Base-by-base conservation (phyloP, 2,888 invertebrate species). In the Ochlodes sylvanus region DNA sequence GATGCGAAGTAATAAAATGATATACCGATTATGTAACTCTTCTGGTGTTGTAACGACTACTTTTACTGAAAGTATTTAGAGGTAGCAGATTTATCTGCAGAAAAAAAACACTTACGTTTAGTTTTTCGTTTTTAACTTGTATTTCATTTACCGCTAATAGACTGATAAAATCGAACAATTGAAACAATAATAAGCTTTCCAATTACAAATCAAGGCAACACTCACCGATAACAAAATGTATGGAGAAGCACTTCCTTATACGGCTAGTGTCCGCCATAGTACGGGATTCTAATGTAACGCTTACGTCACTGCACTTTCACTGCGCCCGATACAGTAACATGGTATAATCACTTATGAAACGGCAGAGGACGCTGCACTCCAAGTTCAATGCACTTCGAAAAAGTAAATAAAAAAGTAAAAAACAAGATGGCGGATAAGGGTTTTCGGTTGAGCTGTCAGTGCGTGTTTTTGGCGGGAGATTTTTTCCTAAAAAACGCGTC, bases 301-400 rank as follows among this genome's bases (percentile, higher is more conserved):
- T 91, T 92, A 88, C 92, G 92, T 91, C 90, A 92, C 86, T 76
- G 67, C 90, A 92, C 92, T 92, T 92, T 92, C 92, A 92, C 92
- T 90, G 79, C 79, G 83, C 79, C 78, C 77, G 82, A 66, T 82
- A 82, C 82, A 81, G 83, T 83, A 86, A 86, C 88, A 89, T 86
- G 85, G 86, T 83, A 79, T 79, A 79, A 85, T 77, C 86, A 88
- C 88, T 87, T 86, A 89, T 84, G 86, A 86, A 88, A 86, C 80
- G 44, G 65, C 65, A 73, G 84, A 82, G 84, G 85, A 82, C 81
- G 84, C 86, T 82, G 85, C 86, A 87, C 87, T 86, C 83, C 81
- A 84, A 85, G 89, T 89, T 89, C 88, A 87, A 87, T 80, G 88
- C 83, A 87, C 88, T 73, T 67, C 70, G 75, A 77, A 77, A 78